Evolutionary conservation across 2,113 vertebrate genomes (phyloP), one percentile per base, ranked within the genome.

Genomic region (Todiramphus chloris): DNA sequence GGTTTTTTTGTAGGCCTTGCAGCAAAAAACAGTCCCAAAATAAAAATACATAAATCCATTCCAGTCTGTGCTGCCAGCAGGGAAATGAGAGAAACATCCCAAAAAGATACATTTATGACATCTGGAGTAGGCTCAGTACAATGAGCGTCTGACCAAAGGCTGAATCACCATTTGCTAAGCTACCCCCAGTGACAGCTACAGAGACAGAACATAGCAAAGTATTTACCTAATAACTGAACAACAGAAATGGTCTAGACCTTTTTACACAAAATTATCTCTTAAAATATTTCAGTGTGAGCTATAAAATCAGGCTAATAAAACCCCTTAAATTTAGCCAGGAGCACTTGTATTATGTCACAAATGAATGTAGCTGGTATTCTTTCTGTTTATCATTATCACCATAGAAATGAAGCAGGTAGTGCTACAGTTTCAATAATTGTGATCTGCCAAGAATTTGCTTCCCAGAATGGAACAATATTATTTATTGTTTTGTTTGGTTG

Each of bases 61-160:
- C 64, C 73, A 87, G 73, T 51, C 83, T 84, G 51, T 66, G 41
- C 43, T 94, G 73, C 94, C 95, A 87, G 80, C 73, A 95, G 73
- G 77, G 73, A 84, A 91, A 33, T 72, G 64, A 91, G 64, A 67
- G 80, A 89, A 94, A 74, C n/a, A 92, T 55, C 91, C 89, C 72
- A 89, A 74, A 43, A 87, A 95, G 83, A 94, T 84, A 62, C 87
- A 95, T 96, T 97, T 97, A 91, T 89, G 87, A 68, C 73, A 72
- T 88, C 82, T 95, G 90, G 86, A 94, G 66, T 67, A 76, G 50
- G 9, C 81, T 96, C 58, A 76, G 39, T 78, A 83, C 59, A 74
- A 75, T 41, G 55, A 93, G 87, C 85, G 90, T 88, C 94, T 86
- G 50, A 96, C 76, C 55, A 60, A 90, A 74, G 33, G 75, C 68